Evolutionary conservation across 2,888 invertebrate species (phyloP).

Genomic region (Norana najaformis): DNA sequence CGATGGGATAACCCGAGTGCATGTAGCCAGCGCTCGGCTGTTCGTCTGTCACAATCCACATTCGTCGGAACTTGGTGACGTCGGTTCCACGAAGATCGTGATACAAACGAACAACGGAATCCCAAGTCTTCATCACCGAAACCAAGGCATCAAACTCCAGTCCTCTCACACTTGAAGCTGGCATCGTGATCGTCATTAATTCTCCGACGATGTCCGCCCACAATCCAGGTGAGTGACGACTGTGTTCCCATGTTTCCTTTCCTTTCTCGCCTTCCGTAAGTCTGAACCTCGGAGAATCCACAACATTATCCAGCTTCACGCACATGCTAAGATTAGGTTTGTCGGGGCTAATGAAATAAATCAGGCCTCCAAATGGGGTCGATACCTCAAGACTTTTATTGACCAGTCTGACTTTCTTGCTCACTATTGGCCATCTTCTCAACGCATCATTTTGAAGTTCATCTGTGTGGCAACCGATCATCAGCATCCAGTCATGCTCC

Average conservation of each 20-base stretch:
- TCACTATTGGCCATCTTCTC: constrained; percentile 40
- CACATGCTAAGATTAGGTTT: not conserved
- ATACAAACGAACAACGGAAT: constrained; percentile 42
- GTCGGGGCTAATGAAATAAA: constrained; percentile 36
- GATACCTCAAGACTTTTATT: not conserved
- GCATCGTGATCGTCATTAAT: constrained; percentile 43
- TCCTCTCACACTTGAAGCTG: constrained; percentile 41
- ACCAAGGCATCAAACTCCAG: constrained; percentile 35
- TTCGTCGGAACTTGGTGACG: constrained; percentile 16
- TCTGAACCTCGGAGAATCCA: constrained; percentile 39
- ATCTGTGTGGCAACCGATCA: constrained; percentile 46
- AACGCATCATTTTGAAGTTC: constrained; percentile 28
- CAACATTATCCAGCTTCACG: constrained; percentile 36
- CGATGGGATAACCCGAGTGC: constrained; percentile 49
- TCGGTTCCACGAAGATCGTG: constrained; percentile 43
- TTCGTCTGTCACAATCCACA: constrained; percentile 45
- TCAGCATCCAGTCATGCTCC: constrained; percentile 41
- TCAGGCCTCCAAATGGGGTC: constrained; percentile 38
- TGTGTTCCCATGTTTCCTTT: constrained; percentile 33
- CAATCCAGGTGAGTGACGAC: constrained; percentile 33
- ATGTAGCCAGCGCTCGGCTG: constrained; percentile 46
- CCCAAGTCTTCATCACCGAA: constrained; percentile 42
- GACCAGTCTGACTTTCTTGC: not conserved
- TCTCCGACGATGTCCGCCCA: constrained; percentile 47
- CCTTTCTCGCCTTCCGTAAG: constrained; percentile 17